Base-by-base conservation (phyloP, 2,888 invertebrate species). In the Eupithecia pulchellata region DNA sequence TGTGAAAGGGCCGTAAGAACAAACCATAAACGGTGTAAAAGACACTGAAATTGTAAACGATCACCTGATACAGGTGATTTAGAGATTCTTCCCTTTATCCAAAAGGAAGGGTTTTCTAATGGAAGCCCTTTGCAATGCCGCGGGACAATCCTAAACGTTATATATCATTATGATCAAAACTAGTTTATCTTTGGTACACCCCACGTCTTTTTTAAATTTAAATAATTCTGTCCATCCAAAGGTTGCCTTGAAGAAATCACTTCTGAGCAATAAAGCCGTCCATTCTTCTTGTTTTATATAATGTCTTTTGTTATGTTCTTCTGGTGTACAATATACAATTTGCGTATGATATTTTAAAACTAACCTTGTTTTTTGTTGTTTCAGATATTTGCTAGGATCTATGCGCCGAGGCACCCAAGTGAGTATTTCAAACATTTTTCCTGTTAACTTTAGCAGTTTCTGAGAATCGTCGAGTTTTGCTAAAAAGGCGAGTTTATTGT, bases 381-480 rank as follows among this genome's bases (percentile, higher is more conserved):
- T 39, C 73, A 75, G 64, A 71, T 66, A 47, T 52, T 52, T 52
- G 66, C 47, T 65, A 64, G 27, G 62, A 67, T 39, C 64, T 62
- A 62, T 52, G 32, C 63, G 13, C 60, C 47, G n/a, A 47, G 42
- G 61, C 72, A 66, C 62, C 67, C 57, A 72, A 71, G 76, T 77
- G 65, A 77, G 76, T 77, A 76, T 72, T 71, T 65, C 66, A 64
- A 72, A 75, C 65, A n/a, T 58, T 77, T 77, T 75, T 76, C 76
- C 77, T 77, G 76, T 71, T 76, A n/a, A 36, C 39, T 39, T 13
- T 29, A 27, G 47, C 58, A 27, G 65, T 42, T 76, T 71, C 77
- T 62, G 65, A 74, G 77, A 77, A 77, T 4, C 64, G 60, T 36
- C 57, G 62, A 71, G 30, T 75, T 72, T 75, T 66, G 62, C 65